These are phyloP conservation scores for Macrotrachela quadricornifera DNA, from an alignment of 1,140 invertebrate genomes.

Conservation along the genomic window DNA sequence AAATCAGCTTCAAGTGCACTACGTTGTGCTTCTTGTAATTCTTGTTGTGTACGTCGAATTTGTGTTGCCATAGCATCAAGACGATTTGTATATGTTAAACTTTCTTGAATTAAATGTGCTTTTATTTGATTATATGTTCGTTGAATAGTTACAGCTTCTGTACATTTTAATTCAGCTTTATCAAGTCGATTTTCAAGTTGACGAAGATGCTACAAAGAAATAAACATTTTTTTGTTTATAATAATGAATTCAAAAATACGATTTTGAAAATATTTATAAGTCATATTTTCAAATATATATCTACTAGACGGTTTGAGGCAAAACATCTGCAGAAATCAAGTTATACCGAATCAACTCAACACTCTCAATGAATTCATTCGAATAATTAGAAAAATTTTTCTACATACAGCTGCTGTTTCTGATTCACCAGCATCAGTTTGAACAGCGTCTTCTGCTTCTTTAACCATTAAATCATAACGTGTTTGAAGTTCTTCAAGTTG, in stretches of 20 bases:
- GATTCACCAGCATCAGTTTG: constrained; percentile 26
- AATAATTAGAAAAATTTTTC: not conserved
- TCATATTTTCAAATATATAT: not conserved
- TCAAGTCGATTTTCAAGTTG: constrained; percentile 30
- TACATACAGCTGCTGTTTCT: constrained; percentile 21
- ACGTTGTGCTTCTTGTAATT: constrained; percentile 1
- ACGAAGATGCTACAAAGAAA: constrained; percentile 16
- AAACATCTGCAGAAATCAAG: no score
- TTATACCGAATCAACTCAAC: no score
- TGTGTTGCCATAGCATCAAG: constrained; percentile 11
- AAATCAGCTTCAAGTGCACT: constrained; percentile 3
- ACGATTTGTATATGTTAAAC: constrained; percentile 8
- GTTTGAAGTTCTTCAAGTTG: constrained; percentile 19
- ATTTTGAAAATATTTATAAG: not conserved
- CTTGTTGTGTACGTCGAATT: constrained; percentile 9
- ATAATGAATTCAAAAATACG: not conserved
- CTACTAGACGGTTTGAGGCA: no score
- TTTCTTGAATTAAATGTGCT: constrained; percentile 14
- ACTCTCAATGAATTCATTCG: no score
- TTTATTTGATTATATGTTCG: constrained; percentile 30
- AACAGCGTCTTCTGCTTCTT: constrained; percentile 23
- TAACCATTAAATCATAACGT: constrained; percentile 24
- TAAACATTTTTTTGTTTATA: not conserved
- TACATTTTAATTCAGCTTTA: constrained; percentile 28
- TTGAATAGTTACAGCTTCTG: constrained; percentile 29